Conservation (phyloP, 2,888 invertebrate species). For the Deroplatys truncata region DNA sequence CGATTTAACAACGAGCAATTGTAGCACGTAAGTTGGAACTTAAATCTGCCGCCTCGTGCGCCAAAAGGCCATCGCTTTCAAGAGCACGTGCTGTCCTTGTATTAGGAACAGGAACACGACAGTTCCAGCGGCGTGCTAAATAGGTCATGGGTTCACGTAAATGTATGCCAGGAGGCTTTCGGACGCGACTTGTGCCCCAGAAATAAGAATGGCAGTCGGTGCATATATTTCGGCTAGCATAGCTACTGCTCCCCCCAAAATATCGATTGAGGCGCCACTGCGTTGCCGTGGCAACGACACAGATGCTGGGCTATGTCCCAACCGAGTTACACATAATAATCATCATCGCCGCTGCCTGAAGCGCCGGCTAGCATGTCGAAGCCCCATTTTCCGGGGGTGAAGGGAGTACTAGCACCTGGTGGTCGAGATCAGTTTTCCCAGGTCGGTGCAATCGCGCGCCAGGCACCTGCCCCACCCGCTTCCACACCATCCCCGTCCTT, state of each 20-base stretch:
- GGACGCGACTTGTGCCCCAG: not conserved
- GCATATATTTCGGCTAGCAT: not conserved
- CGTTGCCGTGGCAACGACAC: conserved; percentile 2
- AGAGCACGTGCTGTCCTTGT: not conserved
- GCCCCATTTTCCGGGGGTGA: not conserved
- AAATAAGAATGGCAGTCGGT: not conserved
- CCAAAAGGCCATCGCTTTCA: too few species aligned
- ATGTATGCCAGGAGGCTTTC: not conserved
- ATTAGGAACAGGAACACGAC: too few species aligned
- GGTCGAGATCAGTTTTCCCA: not conserved
- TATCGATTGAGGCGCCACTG: not conserved
- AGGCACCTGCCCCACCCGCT: not conserved
- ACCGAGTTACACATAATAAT: not conserved
- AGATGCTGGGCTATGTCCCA: not conserved
- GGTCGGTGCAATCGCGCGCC: not conserved
- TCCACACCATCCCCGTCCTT: not conserved
- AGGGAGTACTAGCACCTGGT: not conserved
- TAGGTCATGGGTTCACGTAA: not conserved
- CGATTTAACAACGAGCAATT: not conserved
- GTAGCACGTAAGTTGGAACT: not conserved
- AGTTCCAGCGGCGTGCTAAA: not conserved
- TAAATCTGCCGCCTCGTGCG: not conserved
- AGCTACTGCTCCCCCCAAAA: not conserved
- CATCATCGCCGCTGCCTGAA: not conserved
- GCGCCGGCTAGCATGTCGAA: not conserved